Evolutionary conservation across 2,113 vertebrate species (phyloP), one percentile per base, ranked within the genome.

Genomic region (Anarrhichthys ocellatus): DNA sequence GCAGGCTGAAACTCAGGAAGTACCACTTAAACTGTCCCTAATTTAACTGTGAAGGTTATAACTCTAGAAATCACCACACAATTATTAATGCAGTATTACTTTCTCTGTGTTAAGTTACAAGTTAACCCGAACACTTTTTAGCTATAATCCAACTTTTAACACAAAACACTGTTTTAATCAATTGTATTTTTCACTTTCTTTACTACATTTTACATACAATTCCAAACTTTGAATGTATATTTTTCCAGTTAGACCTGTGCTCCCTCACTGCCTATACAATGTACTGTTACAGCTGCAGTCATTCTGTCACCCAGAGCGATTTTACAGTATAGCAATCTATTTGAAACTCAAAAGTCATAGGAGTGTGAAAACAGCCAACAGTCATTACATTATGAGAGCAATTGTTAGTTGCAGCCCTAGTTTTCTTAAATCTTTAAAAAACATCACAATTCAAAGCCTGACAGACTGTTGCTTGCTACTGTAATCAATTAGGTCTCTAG

Each of bases 401-500:
- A 48, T 10, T 46, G 14, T 46, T 24, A 58, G 40, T 59, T 38
- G 22, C 24, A 38, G 14, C 56, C 20, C 10, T 61, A 18, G 22
- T 59, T 48, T 34, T 66, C 17, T 78, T 46, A 17, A 59, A 68
- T 58, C 68, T 71, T 61, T 17, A 44, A n/a, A 73, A 73, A 83
- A 72, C 66, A 66, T 69, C 36, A 58, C 78, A 63, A 48, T 46
- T 58, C 0, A 27, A 22, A 77, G 54, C 46, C 58, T 73, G 77
- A 38, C 76, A 58, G 42, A 10, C 46, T 70, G 67, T 59, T 80
- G 75, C 76, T 56, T 71, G 58, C 70, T 74, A 54, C 74, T 80
- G 38, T 83, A 87, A 89, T 85, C 86, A 85, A 75, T 90, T 90
- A 75, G 9, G 75, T 85, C 86, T 90, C 83, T 34, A 18, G 87